Evolutionary conservation across 2,888 invertebrate species (phyloP).

Genomic region (Morpho deidamia): DNA sequence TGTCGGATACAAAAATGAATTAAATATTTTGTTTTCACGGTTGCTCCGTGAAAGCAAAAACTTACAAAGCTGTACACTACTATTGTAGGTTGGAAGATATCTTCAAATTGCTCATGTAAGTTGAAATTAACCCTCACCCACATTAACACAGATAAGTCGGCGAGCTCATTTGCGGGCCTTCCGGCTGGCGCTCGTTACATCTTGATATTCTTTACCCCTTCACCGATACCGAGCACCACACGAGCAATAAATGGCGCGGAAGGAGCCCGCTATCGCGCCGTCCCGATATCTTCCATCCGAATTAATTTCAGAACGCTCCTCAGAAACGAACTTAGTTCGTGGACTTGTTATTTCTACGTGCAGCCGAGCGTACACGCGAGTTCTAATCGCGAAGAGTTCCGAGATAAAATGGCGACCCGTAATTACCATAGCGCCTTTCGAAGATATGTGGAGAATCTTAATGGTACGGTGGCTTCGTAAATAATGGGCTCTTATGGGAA

Average conservation of each 20-base stretch:
- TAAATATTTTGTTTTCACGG: too few species aligned
- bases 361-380: constrained; percentile 55
- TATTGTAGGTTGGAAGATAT: constrained; percentile 62
- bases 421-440: constrained; percentile 77
- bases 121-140: constrained; percentile 76
- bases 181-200: constrained; percentile 75
- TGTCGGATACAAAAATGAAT: too few species aligned
- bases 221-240: constrained; percentile 71
- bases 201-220: constrained; percentile 79
- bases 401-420: constrained; percentile 77
- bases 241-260: constrained; percentile 78
- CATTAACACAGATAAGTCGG: constrained; percentile 77
- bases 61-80: constrained; percentile 26
- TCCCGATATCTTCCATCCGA: constrained; percentile 78
- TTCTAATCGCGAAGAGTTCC: constrained; percentile 71
- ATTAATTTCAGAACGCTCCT: constrained; percentile 71
- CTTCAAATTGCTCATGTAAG: constrained; percentile 76
- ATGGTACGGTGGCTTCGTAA: constrained; percentile 76
- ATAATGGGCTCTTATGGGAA: constrained; percentile 78
- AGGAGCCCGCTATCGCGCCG: constrained; percentile 70
- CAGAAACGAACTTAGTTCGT: constrained; percentile 72
- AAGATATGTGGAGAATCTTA: constrained; percentile 78
- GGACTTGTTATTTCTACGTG: constrained; percentile 74
- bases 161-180: constrained; percentile 78
- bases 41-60: too few species aligned